Evolutionary conservation across 1,140 invertebrate genomes (phyloP), one percentile per base, ranked within the genome.

Genomic region (Acyrthosiphon pisum): DNA sequence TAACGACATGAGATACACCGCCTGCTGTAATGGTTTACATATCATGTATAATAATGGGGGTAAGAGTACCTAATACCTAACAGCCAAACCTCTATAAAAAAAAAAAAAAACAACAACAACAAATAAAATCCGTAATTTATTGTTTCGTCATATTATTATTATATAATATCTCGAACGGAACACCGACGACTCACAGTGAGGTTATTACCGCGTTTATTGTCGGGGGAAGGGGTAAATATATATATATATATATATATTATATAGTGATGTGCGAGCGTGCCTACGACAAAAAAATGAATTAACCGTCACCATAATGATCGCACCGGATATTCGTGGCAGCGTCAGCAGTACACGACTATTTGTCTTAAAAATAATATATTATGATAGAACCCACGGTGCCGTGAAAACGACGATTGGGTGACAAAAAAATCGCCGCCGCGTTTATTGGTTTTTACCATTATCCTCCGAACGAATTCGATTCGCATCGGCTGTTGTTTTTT

Each of bases 401-500:
- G 90, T 48, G 68, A 91, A 91, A 76, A 91, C 90, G 56, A 91
- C 90, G 56, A 46, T 68, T 46, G 90, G 60, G 37, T 44, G 90
- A 68, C 56, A 44, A 30, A 56, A 41, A 56, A 60, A 30, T 18
- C 37, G 44, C 26, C 30, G 46, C 37, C 23, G 50, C 30, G 60
- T 90, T 90, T 90, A 90, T 90, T 53, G 88, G 88, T 56, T 90
- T 56, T 90, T 56, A 11, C 11, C 11, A 50, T 56, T 35, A 50
- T 87, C 86, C n/a, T 90, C 50, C 88, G 37, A 56, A 90, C 88
- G 35, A 56, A 90, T 90, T 90, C 20, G 89, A 60, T 90, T 90
- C 89, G 89, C 89, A 60, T 76, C 60, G 90, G 90, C 44, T 91
- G 90, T 48, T 91, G 56, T 68, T 81, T 76, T n/a, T 76, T 91